Base-by-base conservation (phyloP, 2,797 vertebrate genomes). In the Enoplosus armatus region DNA sequence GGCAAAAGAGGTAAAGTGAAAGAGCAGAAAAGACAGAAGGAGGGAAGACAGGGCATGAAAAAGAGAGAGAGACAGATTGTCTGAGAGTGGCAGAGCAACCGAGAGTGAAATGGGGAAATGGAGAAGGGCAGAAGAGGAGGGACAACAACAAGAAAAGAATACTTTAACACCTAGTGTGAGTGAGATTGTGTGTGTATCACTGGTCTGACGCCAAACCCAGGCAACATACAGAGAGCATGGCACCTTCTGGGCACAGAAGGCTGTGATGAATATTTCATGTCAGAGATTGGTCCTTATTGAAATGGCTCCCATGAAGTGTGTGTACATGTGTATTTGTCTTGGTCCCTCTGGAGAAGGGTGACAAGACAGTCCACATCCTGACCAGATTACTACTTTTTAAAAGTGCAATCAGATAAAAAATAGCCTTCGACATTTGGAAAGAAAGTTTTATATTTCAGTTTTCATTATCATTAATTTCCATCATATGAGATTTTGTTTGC, bases 161-260 rank as follows among this genome's bases (percentile, higher is more conserved):
- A 89, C 75, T 85, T 86, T 83, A 78, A 86, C 82, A 78, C 87
- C 87, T 65, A 78, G 62, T 75, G 72, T 64, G 51, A 79, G 62
- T 73, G 68, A 69, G 72, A 86, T 76, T 79, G 67, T 66, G 65
- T 76, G 35, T 69, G 55, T 82, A 39, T 78, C 66, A 68, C 61
- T 64, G 29, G 26, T 56, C 73, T 63, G 82, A 73, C 76, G 72
- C 72, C 64, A 83, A 79, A 79, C 64, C 75, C 62, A 59, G 67
- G 71, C 54, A 27, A 61, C 83, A 79, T 4, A 77, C 69, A 66
- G 83, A 79, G 76, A 80, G 79, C 75, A 77, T 22, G 58, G 75
- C 45, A 60, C 77, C 69, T 77, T 24, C 77, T 50, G 74, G 82
- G 58, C 72, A 87, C 69, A 76, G 68, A 62, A 33, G 51, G 64